A percentile compares a stretch with the other conserved stretches of the same genome.
Evolutionary conservation across 2,113 vertebrate species (phyloP).

Genomic region (Chaetops frenatus): DNA sequence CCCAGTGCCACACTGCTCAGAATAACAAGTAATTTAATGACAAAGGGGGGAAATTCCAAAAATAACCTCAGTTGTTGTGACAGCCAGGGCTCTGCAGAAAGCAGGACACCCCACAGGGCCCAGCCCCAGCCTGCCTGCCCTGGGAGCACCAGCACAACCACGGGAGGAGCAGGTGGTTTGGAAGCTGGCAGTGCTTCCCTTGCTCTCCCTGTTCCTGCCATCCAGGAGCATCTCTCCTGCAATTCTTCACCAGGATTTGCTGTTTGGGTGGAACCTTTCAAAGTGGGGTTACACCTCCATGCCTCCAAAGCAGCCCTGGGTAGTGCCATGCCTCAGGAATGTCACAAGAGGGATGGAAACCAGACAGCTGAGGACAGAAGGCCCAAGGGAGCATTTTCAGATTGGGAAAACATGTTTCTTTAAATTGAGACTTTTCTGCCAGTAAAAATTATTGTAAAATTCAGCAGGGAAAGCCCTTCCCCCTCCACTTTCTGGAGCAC

Average conservation of each 20-base stretch:
- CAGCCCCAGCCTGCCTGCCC: background rate
- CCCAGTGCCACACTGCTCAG: background rate
- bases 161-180: background rate
- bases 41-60: background rate
- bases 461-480: background rate
- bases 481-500: background rate
- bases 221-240: background rate
- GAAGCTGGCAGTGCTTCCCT: background rate
- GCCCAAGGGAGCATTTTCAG: background rate
- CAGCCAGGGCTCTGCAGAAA: background rate
- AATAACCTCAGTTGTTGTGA: rapidly evolving
- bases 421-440: background rate
- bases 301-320: background rate
- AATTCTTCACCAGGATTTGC: background rate
- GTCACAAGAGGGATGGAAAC: background rate
- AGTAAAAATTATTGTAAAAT: background rate
- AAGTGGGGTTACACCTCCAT: background rate
- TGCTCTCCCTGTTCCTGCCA: background rate
- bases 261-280: background rate
- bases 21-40: background rate
- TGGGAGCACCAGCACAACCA: background rate
- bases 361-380: background rate
- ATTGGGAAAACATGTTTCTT: background rate
- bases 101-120: background rate
- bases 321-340: background rate